These are phyloP conservation scores for Pogonognathellus flavescens DNA, from an alignment of 1,140 invertebrate species.

Conservation along the genomic window DNA sequence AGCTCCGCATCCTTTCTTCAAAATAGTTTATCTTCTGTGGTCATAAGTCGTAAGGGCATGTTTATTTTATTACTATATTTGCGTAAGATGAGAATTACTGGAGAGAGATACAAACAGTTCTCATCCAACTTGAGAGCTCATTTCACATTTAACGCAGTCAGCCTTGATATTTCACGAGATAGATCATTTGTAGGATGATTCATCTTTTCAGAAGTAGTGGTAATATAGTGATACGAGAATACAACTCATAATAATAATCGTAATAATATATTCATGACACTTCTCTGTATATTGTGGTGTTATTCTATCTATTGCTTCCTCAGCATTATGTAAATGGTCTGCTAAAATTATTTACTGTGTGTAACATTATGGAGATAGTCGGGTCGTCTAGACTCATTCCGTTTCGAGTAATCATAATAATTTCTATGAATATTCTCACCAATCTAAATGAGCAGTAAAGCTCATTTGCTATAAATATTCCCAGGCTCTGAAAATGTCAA, in stretches of 20 bases:
- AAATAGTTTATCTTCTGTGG: no score
- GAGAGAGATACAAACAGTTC: background rate
- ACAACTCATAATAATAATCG: no score
- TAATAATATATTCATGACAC: slow-evolving; percentile 17
- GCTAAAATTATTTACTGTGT: background rate
- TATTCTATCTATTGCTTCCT: background rate
- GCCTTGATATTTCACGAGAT: slow-evolving; percentile 10
- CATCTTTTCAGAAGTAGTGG: background rate
- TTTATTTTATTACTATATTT: no score
- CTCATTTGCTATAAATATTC: background rate
- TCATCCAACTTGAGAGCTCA: background rate
- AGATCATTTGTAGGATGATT: slow-evolving; percentile 26
- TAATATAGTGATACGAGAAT: no score
- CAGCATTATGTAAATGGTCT: background rate
- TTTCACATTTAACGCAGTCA: background rate
- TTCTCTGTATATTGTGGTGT: background rate
- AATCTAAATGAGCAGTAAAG: background rate
- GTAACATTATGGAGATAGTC: background rate
- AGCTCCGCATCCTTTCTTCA: no score
- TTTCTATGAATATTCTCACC: background rate
- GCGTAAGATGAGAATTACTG: background rate
- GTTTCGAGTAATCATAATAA: slow-evolving; percentile 15
- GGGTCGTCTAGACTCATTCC: slow-evolving; percentile 1
- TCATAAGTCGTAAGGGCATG: no score
- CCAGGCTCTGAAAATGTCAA: no score